Base-by-base conservation (phyloP, 2,113 vertebrate genomes). In the Anarrhichthys ocellatus region DNA sequence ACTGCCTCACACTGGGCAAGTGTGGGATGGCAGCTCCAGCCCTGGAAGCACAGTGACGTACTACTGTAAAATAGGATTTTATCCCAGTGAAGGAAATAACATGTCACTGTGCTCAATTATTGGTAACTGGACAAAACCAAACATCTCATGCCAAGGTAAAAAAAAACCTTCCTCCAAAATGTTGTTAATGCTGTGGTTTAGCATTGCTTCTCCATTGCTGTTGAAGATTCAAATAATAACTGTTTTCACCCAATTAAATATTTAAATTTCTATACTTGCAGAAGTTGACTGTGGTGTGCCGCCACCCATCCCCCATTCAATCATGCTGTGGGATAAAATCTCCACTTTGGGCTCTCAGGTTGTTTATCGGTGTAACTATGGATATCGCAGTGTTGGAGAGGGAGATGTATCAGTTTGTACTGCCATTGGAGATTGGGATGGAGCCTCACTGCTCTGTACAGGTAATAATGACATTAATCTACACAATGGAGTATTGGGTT, bases 101-200 rank as follows among this genome's bases (percentile, higher is more conserved):
- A 56, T 73, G 27, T 94, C 94, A 48, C 42, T 94, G 70, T 97
- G 96, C 59, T 94, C 85, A 63, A 6, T 36, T 27, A 82, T 93
- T 54, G 95, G 91, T 80, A 87, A 87, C 2, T 97, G 96, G 96
- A 96, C 95, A 74, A 76, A 85, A 74, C 76, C 92, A 14, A 82
- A 91, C 79, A 46, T 93, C 70, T 79, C 83, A 14, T 97, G 96
- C 76, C 92, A 91, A 96, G 95, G 95, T 97, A 94, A 81, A 64
- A 13, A 15, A n/a, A 15, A 6, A 15, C 6, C n/a, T 38, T 24
- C 6, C 17, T 27, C 4, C 44, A 44, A 46, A 24, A 6, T 22
- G 9, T 15, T 4, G 8, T 40, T 27, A 36, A 20, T 14, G 18
- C 54, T 72, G 48, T 56, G 15, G n/a, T 46, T 34, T 46, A 61